A percentile compares a stretch with the other conserved stretches of the same genome.
Conservation (phyloP, 2,797 vertebrate genomes). For the Schizopygopsis pylzovi region DNA sequence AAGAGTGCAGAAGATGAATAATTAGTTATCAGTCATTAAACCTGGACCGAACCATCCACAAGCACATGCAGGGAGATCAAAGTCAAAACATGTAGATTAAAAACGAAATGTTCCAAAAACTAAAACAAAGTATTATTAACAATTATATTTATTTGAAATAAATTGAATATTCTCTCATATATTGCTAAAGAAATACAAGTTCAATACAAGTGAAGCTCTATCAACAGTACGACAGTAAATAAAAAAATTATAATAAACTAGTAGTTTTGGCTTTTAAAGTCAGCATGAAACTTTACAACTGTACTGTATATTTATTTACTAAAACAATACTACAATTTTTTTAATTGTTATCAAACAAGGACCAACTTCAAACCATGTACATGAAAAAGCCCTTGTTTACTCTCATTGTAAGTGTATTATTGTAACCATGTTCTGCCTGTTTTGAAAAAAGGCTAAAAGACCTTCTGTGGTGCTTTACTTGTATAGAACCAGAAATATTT, state of each 20-base stretch:
- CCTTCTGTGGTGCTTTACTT: neutral
- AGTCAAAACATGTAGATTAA: neutral
- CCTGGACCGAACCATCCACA: constrained; percentile 45
- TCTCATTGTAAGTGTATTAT: neutral
- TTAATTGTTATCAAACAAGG: neutral
- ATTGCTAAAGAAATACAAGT: neutral
- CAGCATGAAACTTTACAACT: neutral
- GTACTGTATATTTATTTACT: neutral
- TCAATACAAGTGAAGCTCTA: neutral
- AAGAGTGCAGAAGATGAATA: constrained; percentile 34
- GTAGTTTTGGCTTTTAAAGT: neutral
- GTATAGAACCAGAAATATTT: neutral
- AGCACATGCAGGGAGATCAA: constrained; percentile 34
- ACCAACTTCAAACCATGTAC: neutral
- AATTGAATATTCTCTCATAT: neutral
- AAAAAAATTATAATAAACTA: neutral
- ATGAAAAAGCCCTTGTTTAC: neutral
- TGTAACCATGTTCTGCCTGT: neutral
- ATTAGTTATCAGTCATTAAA: constrained; percentile 51
- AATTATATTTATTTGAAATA: neutral
- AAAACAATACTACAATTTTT: neutral
- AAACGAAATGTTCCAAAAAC: neutral
- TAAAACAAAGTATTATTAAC: neutral
- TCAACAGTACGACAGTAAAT: neutral
- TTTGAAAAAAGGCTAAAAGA: neutral